Percentiles rank a stretch among this genome's conserved stretches.
Conservation (phyloP, 1,140 invertebrate species). For the Formica exsecta region DNA sequence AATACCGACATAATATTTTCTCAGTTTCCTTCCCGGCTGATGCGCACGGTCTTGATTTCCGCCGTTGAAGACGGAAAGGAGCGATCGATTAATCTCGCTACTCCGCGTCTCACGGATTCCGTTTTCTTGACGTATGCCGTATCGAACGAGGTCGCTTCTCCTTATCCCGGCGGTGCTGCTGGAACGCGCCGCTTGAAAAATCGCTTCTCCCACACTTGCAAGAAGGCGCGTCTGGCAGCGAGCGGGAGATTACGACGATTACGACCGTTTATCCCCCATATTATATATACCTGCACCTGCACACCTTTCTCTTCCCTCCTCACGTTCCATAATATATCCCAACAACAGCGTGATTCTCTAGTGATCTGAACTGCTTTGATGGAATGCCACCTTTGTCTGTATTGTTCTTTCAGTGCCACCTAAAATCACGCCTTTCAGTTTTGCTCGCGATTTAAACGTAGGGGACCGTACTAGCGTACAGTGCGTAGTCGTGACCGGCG, state of each 20-base stretch:
- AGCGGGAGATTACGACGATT: constrained; percentile 36
- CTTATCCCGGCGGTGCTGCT: constrained; percentile 11
- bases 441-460: constrained; percentile 88
- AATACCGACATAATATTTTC: constrained; percentile 19
- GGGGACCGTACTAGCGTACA: constrained; percentile 90
- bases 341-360: constrained; percentile 64
- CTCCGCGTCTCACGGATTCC: not conserved
- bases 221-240: constrained; percentile 32
- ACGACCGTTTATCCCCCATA: constrained; percentile 51
- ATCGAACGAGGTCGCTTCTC: constrained; percentile 31
- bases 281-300: not conserved
- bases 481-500: constrained; percentile 89
- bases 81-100: constrained; percentile 57
- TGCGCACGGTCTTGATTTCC: constrained; percentile 43
- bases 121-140: constrained; percentile 38
- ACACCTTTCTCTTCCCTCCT: not conserved
- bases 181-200: constrained; percentile 52
- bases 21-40: not conserved
- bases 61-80: constrained; percentile 15
- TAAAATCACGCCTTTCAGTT: constrained; percentile 89
- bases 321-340: not conserved
- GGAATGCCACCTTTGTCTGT: constrained; percentile 76
- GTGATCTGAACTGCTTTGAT: constrained; percentile 73
- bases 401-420: constrained; percentile 88
- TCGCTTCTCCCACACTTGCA: constrained; percentile 38